phyloP scores from a whole-genome alignment of 2,797 vertebrate genomes.

The Synanceia verrucosa region DNA sequence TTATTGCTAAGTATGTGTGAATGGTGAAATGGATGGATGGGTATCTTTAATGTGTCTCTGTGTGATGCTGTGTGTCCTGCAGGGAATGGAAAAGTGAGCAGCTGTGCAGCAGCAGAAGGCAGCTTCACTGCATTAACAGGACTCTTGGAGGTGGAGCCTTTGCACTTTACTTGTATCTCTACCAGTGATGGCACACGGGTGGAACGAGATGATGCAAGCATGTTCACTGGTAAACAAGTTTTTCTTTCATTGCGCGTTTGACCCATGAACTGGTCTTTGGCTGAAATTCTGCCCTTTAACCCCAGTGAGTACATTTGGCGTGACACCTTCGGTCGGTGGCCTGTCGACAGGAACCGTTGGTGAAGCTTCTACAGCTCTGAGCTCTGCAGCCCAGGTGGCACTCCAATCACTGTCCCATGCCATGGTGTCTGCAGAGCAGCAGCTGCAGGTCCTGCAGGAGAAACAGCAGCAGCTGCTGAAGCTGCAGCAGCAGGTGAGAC shows the following conservation, averaged over 20 bases:
- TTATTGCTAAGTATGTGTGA: background rate
- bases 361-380: conserved; percentile 96
- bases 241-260: background rate
- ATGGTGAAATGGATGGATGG: background rate
- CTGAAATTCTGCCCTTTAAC: conserved; percentile 16
- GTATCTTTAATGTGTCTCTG: background rate
- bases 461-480: conserved; percentile 99
- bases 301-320: conserved; percentile 97
- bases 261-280: background rate
- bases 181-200: conserved; percentile 99
- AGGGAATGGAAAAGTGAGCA: conserved; percentile 97
- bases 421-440: conserved; percentile 99
- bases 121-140: conserved; percentile 98
- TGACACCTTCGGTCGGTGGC: conserved; percentile 93
- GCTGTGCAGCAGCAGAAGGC: conserved; percentile 95
- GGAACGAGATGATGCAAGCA: conserved; percentile 99
- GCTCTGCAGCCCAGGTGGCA: conserved; percentile 98
- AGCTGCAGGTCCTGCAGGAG: conserved; percentile 99
- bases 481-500: conserved; percentile 97
- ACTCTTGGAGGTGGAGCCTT: conserved; percentile 96
- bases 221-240: conserved; percentile 87
- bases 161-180: conserved; percentile 98
- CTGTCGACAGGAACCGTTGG: conserved; percentile 94
- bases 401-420: conserved; percentile 99
- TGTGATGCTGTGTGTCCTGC: conserved; percentile 9